A percentile compares a stretch with the other conserved stretches of the same genome.
phyloP scores from a whole-genome alignment of 2,797 vertebrate species.

The Aselliscus stoliczkanus region DNA sequence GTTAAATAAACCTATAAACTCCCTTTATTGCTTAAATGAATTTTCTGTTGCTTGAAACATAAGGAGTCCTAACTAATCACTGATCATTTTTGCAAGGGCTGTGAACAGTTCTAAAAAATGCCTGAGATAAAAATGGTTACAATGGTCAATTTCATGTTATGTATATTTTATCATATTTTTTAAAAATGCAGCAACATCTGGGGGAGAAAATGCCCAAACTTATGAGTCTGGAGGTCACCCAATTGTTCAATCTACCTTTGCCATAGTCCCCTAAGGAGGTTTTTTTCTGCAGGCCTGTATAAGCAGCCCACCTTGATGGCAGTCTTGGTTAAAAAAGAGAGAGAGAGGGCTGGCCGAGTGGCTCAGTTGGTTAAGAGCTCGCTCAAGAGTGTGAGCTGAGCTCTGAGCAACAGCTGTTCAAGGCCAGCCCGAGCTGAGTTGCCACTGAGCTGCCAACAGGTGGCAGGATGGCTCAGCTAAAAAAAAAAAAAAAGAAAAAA shows the following conservation, averaged over 20 bases:
- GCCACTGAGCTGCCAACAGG: no score
- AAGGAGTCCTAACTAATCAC: not conserved
- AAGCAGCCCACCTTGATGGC: not conserved
- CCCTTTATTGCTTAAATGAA: not conserved
- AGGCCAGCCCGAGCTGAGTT: no score
- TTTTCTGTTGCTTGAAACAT: not conserved
- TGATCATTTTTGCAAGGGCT: not conserved
- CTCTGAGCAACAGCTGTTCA: no score
- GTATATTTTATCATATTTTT: not conserved
- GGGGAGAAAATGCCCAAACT: not conserved
- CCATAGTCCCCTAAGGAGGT: not conserved
- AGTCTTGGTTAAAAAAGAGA: not conserved
- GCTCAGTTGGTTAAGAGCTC: no score
- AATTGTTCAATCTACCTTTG: not conserved
- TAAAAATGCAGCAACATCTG: not conserved
- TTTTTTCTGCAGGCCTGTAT: not conserved
- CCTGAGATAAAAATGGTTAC: not conserved
- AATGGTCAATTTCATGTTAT: not conserved
- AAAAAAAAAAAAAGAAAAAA: no score
- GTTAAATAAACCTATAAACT: not conserved
- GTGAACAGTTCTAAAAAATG: not conserved
- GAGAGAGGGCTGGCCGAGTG: no score
- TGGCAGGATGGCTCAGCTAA: no score
- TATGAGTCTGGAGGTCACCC: not conserved
- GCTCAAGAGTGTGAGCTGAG: no score